Base-by-base conservation (phyloP, 1,140 invertebrate species). In the Callitettix versicolor region DNA sequence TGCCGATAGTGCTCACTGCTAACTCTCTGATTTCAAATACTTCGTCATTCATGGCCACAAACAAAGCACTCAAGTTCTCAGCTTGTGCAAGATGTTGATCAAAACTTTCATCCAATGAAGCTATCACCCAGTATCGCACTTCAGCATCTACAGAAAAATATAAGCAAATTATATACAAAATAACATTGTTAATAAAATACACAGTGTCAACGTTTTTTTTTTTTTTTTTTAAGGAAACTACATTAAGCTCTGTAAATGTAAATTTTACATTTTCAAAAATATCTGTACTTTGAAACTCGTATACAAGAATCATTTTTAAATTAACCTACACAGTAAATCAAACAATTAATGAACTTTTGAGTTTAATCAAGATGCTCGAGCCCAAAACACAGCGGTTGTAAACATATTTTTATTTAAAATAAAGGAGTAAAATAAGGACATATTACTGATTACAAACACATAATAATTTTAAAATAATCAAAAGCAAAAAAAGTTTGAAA, bases 41-140 rank as follows among this genome's bases (percentile, higher is more conserved):
- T 71, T 99, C 95, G 68, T 99, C 97, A 71, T 98, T 92, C 69
- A 99, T 80, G 0, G 92, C 91, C 21, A 98, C 85, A 64, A 98
- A 97, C 6, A 99, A 72, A 0, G 88, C 86, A 60, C 86, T 89
- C 0, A 99, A 72, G 59, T 94, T 97, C 69, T 98, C 93, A 1
- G 95, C 88, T 73, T 99, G 95, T 0, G 95, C 94, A 38, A 99
- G 71, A 69, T 98, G 90, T 17, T 81, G 81, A 65, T 99, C 92
- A 73, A 99, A 99, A 9, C 84, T 85, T 56, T 90, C 83, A 65
- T 96, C 90, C n/a, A 99, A 69, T 0, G 92, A 96, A 41, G 86
- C 84, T 2, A 99, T 72, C 0, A 99, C 96, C 73, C 89, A 87
- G 62, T 89, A 87, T 3, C 97, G 78, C 1, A 99, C 95, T 71